Evolutionary conservation across 2,113 vertebrate genomes (phyloP).

Genomic region (Heterocephalus glaber): DNA sequence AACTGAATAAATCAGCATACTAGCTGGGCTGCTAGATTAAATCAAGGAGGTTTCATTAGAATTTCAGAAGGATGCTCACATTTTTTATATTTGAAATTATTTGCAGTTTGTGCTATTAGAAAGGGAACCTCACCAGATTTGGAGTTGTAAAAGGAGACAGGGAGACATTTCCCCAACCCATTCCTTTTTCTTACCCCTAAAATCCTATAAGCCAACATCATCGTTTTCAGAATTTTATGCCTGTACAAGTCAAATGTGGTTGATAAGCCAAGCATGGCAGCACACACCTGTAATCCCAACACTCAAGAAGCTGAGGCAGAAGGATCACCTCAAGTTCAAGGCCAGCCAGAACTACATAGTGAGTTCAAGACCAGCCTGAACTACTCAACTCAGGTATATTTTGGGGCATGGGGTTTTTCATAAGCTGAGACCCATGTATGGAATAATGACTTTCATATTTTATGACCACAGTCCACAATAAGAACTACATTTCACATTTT

Average conservation of each 20-base stretch:
- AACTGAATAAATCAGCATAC: not conserved
- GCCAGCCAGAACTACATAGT: not conserved
- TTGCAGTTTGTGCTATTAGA: not conserved
- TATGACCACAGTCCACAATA: not conserved
- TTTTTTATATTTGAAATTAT: not conserved
- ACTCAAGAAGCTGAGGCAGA: not conserved
- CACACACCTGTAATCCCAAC: not conserved
- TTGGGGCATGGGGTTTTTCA: not conserved
- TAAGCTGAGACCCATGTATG: not conserved
- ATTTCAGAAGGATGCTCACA: not conserved
- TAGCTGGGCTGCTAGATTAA: not conserved
- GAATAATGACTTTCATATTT: not conserved
- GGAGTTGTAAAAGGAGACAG: not conserved
- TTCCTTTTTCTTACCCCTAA: not conserved
- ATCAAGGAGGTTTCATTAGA: not conserved
- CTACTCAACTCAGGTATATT: not conserved
- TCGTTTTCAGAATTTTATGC: not conserved
- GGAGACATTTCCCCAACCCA: not conserved
- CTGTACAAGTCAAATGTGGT: not conserved
- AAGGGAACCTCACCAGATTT: not conserved
- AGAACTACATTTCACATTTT: conserved; percentile 11
- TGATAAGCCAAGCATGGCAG: not conserved
- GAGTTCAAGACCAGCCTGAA: not conserved
- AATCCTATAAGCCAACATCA: not conserved
- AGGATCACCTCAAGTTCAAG: not conserved